Conservation (phyloP, 2,888 invertebrate genomes). For the Clepsis dumicolana region DNA sequence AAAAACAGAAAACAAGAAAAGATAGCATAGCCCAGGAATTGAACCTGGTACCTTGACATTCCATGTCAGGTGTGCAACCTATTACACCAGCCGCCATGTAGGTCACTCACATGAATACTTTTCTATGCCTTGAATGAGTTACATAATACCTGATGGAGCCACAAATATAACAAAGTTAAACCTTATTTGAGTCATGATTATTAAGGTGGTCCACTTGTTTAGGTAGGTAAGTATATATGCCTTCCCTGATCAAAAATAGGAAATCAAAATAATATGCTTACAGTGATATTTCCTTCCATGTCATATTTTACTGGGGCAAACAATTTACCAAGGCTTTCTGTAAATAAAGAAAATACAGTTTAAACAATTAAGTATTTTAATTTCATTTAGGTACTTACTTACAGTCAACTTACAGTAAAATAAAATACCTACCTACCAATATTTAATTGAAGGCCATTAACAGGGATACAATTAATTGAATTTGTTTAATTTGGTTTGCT, state of each 20-base stretch:
- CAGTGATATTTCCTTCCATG: constrained; percentile 92
- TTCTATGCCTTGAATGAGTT: no score
- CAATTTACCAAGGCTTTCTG: constrained; percentile 91
- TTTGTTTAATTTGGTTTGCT: background rate
- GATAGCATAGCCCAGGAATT: no score
- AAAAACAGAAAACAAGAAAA: no score
- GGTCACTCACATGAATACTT: no score
- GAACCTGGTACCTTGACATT: no score
- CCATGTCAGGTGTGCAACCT: no score
- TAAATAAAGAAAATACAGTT: constrained; percentile 53
- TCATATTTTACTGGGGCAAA: constrained; percentile 91
- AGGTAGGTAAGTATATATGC: no score
- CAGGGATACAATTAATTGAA: background rate
- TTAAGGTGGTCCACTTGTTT: background rate
- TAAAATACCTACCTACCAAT: background rate
- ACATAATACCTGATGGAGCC: no score
- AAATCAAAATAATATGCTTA: constrained; percentile 68
- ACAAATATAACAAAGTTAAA: no score
- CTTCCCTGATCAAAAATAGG: background rate
- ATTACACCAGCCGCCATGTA: no score
- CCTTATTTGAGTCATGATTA: no score
- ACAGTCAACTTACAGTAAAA: background rate
- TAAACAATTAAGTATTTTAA: background rate
- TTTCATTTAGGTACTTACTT: no score
- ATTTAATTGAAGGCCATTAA: background rate